phyloP scores from a whole-genome alignment of 1,140 invertebrate genomes.

The Monomorium pharaonis region DNA sequence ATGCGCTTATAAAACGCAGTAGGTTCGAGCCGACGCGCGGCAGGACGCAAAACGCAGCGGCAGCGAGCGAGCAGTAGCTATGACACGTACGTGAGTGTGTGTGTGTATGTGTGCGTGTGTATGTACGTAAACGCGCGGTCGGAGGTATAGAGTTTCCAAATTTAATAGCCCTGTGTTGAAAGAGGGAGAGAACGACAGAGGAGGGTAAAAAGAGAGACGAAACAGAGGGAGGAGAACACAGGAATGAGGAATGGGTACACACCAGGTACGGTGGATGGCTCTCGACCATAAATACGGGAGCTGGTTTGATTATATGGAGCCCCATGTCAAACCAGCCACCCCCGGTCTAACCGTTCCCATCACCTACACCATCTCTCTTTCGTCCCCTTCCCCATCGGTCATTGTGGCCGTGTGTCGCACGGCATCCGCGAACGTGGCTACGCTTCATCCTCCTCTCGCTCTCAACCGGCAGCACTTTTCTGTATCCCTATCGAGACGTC shows the following conservation, averaged over 20 bases:
- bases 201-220: too few species aligned
- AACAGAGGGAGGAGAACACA: constrained; percentile 60
- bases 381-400: not conserved
- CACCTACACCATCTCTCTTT: not conserved
- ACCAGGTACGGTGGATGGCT: constrained; percentile 70
- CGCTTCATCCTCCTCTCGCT: constrained; percentile 56
- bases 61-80: constrained; percentile 2
- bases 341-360: constrained; percentile 33
- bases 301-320: constrained; percentile 79
- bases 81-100: constrained; percentile 2
- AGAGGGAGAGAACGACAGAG: too few species aligned
- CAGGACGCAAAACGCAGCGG: not conserved
- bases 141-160: constrained; percentile 82
- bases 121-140: constrained; percentile 11
- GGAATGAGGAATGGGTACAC: constrained; percentile 78
- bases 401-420: not conserved
- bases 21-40: constrained; percentile 59
- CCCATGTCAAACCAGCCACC: constrained; percentile 75
- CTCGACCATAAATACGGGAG: constrained; percentile 77
- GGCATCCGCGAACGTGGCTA: constrained; percentile 21
- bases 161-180: constrained; percentile 81
- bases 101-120: constrained; percentile 12
- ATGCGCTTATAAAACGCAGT: constrained; percentile 82
- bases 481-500: constrained; percentile 7
- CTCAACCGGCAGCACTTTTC: too few species aligned